Conservation (phyloP, 1,140 invertebrate species). For the Vanessa tameamea region DNA sequence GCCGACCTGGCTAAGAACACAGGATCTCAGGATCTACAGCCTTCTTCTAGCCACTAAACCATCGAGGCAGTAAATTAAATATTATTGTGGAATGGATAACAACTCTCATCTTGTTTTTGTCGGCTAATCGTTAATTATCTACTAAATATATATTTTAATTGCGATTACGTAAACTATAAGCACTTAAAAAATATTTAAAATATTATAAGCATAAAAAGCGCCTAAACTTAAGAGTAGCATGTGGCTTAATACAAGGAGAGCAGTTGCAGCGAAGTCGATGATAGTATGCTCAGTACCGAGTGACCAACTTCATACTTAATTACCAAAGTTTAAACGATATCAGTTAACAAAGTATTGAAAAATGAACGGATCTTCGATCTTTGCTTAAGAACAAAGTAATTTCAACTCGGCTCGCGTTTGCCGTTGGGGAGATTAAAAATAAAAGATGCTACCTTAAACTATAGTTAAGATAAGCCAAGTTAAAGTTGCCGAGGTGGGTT, state of each 20-base stretch:
- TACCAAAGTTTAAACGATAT: constrained; percentile 62
- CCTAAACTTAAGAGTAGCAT: not conserved
- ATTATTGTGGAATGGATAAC: too few species aligned
- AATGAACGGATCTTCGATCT: constrained; percentile 75
- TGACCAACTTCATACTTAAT: constrained; percentile 49
- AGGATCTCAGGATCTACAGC: too few species aligned
- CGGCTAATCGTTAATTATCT: too few species aligned
- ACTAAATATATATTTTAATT: too few species aligned
- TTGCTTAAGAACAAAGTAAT: constrained; percentile 74
- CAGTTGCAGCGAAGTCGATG: constrained; percentile 26
- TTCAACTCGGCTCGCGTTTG: constrained; percentile 66
- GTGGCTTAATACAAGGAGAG: not conserved
- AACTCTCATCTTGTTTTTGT: too few species aligned
- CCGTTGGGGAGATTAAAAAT: constrained; percentile 73
- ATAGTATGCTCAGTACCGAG: constrained; percentile 36
- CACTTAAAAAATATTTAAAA: not conserved
- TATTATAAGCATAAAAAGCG: not conserved
- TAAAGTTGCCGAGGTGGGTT: constrained; percentile 55
- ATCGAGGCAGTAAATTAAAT: too few species aligned
- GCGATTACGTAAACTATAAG: too few species aligned
- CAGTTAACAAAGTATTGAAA: constrained; percentile 74
- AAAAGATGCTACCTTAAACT: constrained; percentile 72
- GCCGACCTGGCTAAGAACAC: too few species aligned
- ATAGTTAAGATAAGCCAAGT: constrained; percentile 74
- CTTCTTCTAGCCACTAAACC: too few species aligned